phyloP scores from a whole-genome alignment of 2,797 vertebrate genomes.

The Falco novaeseelandiae region DNA sequence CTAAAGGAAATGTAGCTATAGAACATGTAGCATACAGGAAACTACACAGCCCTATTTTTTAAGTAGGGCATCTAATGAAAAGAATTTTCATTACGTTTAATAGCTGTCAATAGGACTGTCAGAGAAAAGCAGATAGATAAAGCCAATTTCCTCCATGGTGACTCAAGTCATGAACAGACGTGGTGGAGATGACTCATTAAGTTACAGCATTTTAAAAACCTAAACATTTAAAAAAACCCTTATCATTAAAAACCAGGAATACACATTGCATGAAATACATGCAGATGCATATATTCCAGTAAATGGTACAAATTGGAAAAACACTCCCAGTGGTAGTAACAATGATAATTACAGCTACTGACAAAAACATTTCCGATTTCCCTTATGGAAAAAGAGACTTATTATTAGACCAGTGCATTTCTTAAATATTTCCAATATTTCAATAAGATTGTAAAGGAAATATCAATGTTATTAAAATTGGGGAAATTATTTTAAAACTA shows the following conservation, averaged over 20 bases:
- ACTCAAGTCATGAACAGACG: background rate
- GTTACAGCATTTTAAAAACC: background rate
- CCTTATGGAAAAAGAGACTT: background rate
- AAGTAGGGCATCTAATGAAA: background rate
- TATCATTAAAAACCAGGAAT: background rate
- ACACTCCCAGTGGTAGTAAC: background rate
- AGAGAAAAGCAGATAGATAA: background rate
- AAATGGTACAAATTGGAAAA: background rate
- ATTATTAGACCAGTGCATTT: background rate
- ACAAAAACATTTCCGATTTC: background rate
- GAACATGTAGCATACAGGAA: background rate
- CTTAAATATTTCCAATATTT: background rate
- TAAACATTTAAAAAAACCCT: background rate
- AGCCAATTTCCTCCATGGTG: background rate
- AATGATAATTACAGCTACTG: background rate
- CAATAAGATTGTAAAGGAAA: background rate
- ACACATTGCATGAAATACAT: background rate
- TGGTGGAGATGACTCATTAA: background rate
- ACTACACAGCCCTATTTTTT: background rate
- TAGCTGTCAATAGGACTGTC: background rate
- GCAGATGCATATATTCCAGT: background rate
- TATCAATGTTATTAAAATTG: background rate
- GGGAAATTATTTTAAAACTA: background rate
- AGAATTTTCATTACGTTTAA: background rate
- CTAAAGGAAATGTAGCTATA: background rate